Evolutionary conservation across 2,113 vertebrate genomes (phyloP), one percentile per base, ranked within the genome.

Genomic region (Paradisaea rubra): DNA sequence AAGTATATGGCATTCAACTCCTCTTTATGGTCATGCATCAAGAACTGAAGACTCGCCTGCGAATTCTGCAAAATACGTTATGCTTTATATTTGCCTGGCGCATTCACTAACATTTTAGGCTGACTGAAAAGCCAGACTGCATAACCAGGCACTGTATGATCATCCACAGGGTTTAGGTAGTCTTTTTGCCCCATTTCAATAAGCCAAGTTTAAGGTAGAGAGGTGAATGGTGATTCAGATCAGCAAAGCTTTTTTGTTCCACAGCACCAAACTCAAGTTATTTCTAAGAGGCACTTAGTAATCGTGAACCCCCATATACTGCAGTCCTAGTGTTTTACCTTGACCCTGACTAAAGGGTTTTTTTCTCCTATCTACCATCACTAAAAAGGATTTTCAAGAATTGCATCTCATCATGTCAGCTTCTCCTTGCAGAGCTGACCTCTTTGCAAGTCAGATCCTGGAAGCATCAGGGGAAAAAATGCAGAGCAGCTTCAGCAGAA

Each of bases 271-370:
- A 10, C 15, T 42, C 28, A 22, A 44, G 10, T 47, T 72, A 66
- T 39, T 77, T 78, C 50, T 65, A n/a, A 56, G 41, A 18, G 49
- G 6, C 17, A 64, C 30, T 81, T 27, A 37, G 23, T 33, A 65
- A 56, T 41, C 0, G 0, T 21, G 11, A 78, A 18, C 6, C 6
- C 19, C 3, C 30, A n/a, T 4, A 27, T 11, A 56, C 13, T 52
- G 15, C 10, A 70, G 6, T 22, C 30, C 19, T 25, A 33, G 28
- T 30, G 31, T 61, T 80, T 60, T 4, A 71, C n/a, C n/a, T 44
- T 45, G 35, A 71, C 9, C 9, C 44, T 23, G 6, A 84, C 24
- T 7, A 56, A 87, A 41, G 4, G 15, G 5, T 1, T 0, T 54
- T n/a, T 7, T 56, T 54, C 73, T 3, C 68, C 35, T 68, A 37